Evolutionary conservation across 2,888 invertebrate genomes (phyloP), one percentile per base, ranked within the genome.

Genomic region (Glomeris marginata): DNA sequence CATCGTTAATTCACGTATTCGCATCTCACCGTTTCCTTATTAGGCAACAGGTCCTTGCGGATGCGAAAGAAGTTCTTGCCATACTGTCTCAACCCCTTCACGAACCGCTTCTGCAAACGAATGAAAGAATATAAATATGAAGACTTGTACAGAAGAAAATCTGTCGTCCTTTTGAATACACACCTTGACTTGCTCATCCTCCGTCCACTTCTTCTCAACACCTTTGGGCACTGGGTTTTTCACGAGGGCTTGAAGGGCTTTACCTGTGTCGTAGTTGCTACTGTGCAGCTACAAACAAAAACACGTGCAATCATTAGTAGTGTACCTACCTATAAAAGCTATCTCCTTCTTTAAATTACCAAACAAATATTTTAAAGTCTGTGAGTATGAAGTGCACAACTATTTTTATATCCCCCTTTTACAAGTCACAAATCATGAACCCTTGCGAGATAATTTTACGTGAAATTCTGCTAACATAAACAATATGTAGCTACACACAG

Each of bases 1-100:
- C n/a, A n/a, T n/a, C n/a, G n/a, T n/a, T n/a, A n/a, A n/a, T n/a
- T n/a, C n/a, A n/a, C n/a, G n/a, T n/a, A n/a, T n/a, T n/a, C n/a
- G n/a, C n/a, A n/a, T 66, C 72, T 74, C 69, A 81, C 83, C 62
- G 95, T 94, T 65, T 95, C 92, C 74, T 94, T 91, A 67, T 94
- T 90, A 50, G 95, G 91, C 59, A 98, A 73, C 59, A 95, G 74
- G 70, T 98, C 97, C 69, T 94, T 94, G 61, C 84, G 78, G 63
- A 98, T 98, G 64, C 91, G 82, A 71, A 92, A 92, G 73, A 98
- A 98, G 72, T 98, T 97, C 73, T 98, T 99, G 60, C 98, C 98
- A 72, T 92, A 92, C 68, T 92, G 92, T 57, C 95, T 77, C 60
- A 99, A 77, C 59, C 98, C 98, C 74, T 97, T 97, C 56, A 94